phyloP scores from a whole-genome alignment of 1,140 invertebrate genomes.

The Phthorimaea operculella region DNA sequence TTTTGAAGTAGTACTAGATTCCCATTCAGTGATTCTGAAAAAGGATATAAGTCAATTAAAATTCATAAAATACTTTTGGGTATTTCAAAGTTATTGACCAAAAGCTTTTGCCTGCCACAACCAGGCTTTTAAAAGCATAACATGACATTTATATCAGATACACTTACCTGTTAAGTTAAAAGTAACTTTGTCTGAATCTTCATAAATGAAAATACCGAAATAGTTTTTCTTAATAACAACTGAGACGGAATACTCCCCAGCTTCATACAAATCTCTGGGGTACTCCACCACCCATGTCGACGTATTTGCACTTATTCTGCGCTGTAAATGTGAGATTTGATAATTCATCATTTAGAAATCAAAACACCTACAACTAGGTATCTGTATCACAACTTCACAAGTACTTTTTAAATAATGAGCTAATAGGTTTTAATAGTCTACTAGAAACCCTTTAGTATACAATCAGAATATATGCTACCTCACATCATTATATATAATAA shows the following conservation, averaged over 20 bases:
- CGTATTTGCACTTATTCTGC: conserved; percentile 18
- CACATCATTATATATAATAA: no score
- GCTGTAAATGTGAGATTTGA: neutral
- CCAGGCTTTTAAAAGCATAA: no score
- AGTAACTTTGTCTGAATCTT: conserved; percentile 46
- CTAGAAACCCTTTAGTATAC: conserved; percentile 18
- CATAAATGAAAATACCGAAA: conserved; percentile 40
- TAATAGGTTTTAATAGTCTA: conserved; percentile 39
- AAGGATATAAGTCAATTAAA: neutral
- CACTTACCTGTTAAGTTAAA: conserved; percentile 73
- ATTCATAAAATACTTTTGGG: no score
- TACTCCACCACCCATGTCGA: conserved; percentile 72
- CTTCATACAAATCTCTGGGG: conserved; percentile 59
- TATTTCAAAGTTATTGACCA: no score
- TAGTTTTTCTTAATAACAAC: conserved; percentile 68
- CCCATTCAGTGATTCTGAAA: conserved; percentile 73
- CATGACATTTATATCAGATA: conserved; percentile 3
- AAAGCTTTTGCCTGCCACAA: no score
- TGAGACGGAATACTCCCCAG: conserved; percentile 72
- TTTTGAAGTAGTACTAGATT: conserved; percentile 71
- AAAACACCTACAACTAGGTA: neutral
- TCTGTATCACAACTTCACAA: no score
- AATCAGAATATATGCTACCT: no score
- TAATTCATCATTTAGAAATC: no score
- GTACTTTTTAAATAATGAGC: no score